Conservation (phyloP, 2,888 invertebrate genomes). For the Neoscelio sp. region DNA sequence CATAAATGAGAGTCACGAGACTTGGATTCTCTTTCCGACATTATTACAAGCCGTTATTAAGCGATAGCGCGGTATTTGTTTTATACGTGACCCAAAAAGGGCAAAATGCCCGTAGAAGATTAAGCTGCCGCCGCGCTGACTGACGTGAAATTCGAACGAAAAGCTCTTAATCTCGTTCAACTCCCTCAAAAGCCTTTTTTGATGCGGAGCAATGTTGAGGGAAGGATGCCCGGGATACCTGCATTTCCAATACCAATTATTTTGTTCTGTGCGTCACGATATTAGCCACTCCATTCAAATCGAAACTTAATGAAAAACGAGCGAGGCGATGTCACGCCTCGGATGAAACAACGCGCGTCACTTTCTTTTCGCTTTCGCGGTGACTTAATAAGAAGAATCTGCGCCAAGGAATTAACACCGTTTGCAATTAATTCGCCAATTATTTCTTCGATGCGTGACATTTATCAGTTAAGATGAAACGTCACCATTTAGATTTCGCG, state of each 20-base stretch:
- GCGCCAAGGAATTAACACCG: constrained; percentile 2
- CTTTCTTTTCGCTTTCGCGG: neutral
- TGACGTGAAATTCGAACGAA: constrained; percentile 79
- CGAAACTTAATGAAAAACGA: constrained; percentile 58
- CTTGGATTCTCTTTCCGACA: constrained; percentile 70
- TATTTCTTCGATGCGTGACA: constrained; percentile 6
- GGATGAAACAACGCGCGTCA: neutral
- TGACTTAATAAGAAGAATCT: neutral
- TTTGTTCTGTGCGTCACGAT: constrained; percentile 51
- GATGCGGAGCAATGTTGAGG: constrained; percentile 61
- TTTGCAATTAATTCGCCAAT: constrained; percentile 31
- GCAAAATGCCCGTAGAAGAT: constrained; percentile 73
- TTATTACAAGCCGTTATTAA: constrained; percentile 78
- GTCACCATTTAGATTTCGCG: no score
- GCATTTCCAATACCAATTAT: constrained; percentile 68
- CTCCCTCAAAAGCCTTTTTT: constrained; percentile 68
- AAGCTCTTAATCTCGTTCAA: constrained; percentile 78
- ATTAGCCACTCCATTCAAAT: constrained; percentile 61
- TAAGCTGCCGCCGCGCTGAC: constrained; percentile 76
- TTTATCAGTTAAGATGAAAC: no score
- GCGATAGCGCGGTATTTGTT: constrained; percentile 76
- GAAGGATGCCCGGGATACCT: constrained; percentile 50
- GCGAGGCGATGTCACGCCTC: constrained; percentile 4
- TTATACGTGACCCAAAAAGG: constrained; percentile 76
- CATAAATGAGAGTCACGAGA: constrained; percentile 70